Percentiles rank a stretch among this genome's conserved stretches.
These are phyloP conservation scores for Agrypnia vestita DNA, from an alignment of 1,140 invertebrate genomes.

Conservation along the genomic window DNA sequence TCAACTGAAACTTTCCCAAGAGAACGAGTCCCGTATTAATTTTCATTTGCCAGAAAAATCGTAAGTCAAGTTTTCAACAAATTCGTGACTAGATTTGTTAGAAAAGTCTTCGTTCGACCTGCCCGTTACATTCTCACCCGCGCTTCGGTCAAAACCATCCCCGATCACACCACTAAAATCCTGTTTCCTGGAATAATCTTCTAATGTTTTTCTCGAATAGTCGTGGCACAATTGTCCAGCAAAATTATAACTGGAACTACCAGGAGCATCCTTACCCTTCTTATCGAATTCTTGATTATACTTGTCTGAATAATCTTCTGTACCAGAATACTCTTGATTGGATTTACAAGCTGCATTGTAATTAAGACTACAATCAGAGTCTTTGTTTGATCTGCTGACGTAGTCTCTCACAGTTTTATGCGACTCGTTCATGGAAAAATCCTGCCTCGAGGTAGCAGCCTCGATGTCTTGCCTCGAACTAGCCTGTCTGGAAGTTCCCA, in stretches of 20 bases:
- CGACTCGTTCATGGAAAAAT: constrained; percentile 8
- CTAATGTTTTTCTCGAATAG: constrained; percentile 29
- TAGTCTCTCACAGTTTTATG: neutral
- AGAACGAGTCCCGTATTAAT: constrained; percentile 3
- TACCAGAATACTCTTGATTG: constrained; percentile 14
- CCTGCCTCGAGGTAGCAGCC: neutral
- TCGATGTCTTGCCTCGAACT: constrained; percentile 15
- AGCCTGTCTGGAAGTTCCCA: neutral
- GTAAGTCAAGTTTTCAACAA: constrained; percentile 21
- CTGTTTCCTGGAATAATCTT: constrained; percentile 19
- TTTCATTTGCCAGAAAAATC: constrained; percentile 43
- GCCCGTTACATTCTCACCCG: constrained; percentile 10
- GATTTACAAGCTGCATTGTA: neutral
- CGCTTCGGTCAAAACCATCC: neutral
- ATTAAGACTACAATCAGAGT: neutral
- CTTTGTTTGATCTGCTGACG: constrained; percentile 10
- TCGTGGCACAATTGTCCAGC: constrained; percentile 10
- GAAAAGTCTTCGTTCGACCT: constrained; percentile 23
- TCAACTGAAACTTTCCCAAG: constrained; percentile 18
- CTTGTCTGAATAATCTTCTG: constrained; percentile 13
- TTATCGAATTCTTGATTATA: constrained; percentile 16
- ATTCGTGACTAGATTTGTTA: constrained; percentile 41
- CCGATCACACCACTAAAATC: constrained; percentile 3
- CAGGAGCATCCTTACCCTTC: neutral
- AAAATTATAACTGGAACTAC: constrained; percentile 14